Conservation (phyloP, 1,140 invertebrate genomes). For the Pemphigus obesinymphae region DNA sequence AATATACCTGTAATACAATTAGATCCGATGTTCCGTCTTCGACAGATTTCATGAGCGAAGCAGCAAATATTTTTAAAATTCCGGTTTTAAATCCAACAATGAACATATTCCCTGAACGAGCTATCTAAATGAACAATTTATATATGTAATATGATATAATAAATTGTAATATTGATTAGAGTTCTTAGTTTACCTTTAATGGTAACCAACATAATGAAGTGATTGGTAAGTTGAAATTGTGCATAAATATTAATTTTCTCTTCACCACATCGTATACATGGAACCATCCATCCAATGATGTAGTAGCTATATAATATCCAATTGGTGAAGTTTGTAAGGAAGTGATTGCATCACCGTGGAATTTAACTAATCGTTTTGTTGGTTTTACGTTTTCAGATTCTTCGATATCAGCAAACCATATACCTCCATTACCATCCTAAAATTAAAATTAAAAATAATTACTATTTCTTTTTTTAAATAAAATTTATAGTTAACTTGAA, state of each 20-base stretch:
- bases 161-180: too few relatives aligned
- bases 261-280: constrained; percentile 66
- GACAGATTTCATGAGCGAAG: constrained; percentile 22
- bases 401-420: constrained; percentile 73
- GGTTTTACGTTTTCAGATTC: constrained; percentile 57
- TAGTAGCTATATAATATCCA: constrained; percentile 62
- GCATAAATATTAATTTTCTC: constrained; percentile 57
- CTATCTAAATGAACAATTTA: too few relatives aligned
- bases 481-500: constrained; percentile 66
- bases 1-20: constrained; percentile 32
- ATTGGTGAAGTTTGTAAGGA: constrained; percentile 63
- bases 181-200: constrained; percentile 60
- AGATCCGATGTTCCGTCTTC: not conserved
- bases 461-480: too few relatives aligned
- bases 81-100: constrained; percentile 70
- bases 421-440: constrained; percentile 63
- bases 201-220: constrained; percentile 69
- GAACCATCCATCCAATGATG: constrained; percentile 64
- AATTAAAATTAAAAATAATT: too few relatives aligned
- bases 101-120: constrained; percentile 58
- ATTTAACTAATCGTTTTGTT: constrained; percentile 63
- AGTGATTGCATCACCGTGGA: constrained; percentile 67
- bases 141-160: too few relatives aligned
- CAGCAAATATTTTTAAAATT: constrained; percentile 58
- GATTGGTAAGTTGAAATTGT: constrained; percentile 60